phyloP scores from a whole-genome alignment of 2,113 vertebrate species.

The Saccopteryx bilineata region DNA sequence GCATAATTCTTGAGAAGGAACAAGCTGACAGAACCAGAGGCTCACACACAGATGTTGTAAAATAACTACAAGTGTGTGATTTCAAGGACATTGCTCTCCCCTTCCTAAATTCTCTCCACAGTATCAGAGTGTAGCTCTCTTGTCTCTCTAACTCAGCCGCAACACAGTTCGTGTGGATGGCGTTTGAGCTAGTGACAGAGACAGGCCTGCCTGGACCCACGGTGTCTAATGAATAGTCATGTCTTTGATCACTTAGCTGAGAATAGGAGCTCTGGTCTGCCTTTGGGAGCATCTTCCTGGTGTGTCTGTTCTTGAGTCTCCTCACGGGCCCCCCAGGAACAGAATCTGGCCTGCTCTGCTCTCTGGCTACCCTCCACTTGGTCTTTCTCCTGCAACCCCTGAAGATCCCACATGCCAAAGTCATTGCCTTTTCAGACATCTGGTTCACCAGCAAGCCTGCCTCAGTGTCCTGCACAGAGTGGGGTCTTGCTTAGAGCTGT shows the following conservation, averaged over 20 bases:
- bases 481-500: not conserved
- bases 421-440: fast-evolving
- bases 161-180: too few relatives aligned
- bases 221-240: fast-evolving
- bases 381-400: not conserved
- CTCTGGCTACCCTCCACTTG: fast-evolving
- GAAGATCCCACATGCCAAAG: fast-evolving
- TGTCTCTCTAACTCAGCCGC: not conserved
- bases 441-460: not conserved
- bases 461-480: fast-evolving
- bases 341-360: fast-evolving
- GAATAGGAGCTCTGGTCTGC: not conserved
- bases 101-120: fast-evolving
- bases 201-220: not conserved
- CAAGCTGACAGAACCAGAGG: not conserved
- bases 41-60: fast-evolving
- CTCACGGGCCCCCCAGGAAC: fast-evolving
- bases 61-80: too few relatives aligned
- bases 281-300: not conserved
- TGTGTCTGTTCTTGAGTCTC: not conserved
- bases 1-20: not conserved
- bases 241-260: not conserved
- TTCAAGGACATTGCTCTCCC: fast-evolving
- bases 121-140: fast-evolving
- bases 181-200: not conserved